Percentiles rank a stretch among this genome's conserved stretches.
Evolutionary conservation across 2,797 vertebrate species (phyloP).

Genomic region (Premnoplex brunnescens): DNA sequence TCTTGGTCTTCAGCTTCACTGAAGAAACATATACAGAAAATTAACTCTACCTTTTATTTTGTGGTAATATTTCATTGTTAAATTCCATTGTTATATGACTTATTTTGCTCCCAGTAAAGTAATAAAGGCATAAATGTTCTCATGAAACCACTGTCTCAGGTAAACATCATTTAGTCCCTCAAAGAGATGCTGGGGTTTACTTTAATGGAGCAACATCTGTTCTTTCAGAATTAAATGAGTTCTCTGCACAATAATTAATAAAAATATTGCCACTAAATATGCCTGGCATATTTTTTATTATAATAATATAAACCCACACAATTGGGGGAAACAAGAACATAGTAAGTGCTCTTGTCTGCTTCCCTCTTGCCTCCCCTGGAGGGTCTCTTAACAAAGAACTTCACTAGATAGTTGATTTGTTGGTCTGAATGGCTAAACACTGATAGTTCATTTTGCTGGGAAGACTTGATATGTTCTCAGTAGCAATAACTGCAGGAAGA

Average conservation of each 20-base stretch:
- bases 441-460: background rate
- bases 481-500: background rate
- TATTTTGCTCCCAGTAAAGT: background rate
- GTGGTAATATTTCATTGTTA: background rate
- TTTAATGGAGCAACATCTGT: slow-evolving; percentile 69
- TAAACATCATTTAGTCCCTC: slow-evolving; percentile 54
- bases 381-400: background rate
- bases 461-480: background rate
- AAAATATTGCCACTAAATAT: slow-evolving; percentile 60
- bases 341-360: background rate
- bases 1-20: background rate
- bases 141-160: slow-evolving; percentile 8
- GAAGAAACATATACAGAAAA: background rate
- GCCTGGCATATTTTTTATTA: slow-evolving; percentile 50
- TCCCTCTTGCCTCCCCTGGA: rapidly evolving
- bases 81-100: background rate
- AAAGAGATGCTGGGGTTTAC: slow-evolving; percentile 41
- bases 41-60: background rate
- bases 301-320: background rate
- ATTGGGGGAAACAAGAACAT: background rate
- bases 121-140: slow-evolving; percentile 19
- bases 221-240: slow-evolving; percentile 61
- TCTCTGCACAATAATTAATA: slow-evolving; percentile 69
- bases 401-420: background rate
- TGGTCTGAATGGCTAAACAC: background rate